Evolutionary conservation across 2,888 invertebrate genomes (phyloP).

Genomic region (Macrophya annulata): DNA sequence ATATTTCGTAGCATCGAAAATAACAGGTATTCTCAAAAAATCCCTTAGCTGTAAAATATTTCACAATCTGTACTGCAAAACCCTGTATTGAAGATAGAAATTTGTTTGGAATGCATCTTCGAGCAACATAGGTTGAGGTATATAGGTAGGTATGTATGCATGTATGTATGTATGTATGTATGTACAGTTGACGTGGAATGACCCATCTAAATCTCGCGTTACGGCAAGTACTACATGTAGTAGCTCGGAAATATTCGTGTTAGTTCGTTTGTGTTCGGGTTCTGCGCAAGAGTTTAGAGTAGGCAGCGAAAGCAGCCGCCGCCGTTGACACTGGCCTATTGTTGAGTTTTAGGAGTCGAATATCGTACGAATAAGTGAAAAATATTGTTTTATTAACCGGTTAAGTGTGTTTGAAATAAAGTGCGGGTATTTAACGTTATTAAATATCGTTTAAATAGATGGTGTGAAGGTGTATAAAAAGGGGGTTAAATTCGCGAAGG

Average conservation of each 20-base stretch:
- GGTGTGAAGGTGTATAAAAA: not conserved
- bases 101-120: conserved; percentile 20
- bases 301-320: conserved; percentile 55
- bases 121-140: not conserved
- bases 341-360: conserved; percentile 44
- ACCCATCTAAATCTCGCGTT: conserved; percentile 35
- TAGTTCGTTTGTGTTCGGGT: conserved; percentile 35
- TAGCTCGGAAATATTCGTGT: conserved; percentile 39
- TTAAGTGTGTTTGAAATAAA: conserved; percentile 25
- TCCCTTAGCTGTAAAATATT: no score
- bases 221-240: conserved; percentile 8
- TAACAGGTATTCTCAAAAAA: not conserved
- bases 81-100: not conserved
- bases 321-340: conserved; percentile 54
- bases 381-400: conserved; percentile 36
- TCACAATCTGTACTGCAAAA: not conserved
- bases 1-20: not conserved
- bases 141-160: not conserved
- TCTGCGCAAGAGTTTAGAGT: conserved; percentile 51
- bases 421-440: not conserved
- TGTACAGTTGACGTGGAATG: conserved; percentile 10
- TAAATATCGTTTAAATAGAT: not conserved
- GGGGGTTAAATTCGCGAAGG: conserved; percentile 48
- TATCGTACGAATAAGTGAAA: conserved; percentile 39
- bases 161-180: not conserved